Percentiles rank a stretch among this genome's conserved stretches.
Evolutionary conservation across 2,797 vertebrate genomes (phyloP).

Genomic region (Ctenochaetus hawaiiensis): DNA sequence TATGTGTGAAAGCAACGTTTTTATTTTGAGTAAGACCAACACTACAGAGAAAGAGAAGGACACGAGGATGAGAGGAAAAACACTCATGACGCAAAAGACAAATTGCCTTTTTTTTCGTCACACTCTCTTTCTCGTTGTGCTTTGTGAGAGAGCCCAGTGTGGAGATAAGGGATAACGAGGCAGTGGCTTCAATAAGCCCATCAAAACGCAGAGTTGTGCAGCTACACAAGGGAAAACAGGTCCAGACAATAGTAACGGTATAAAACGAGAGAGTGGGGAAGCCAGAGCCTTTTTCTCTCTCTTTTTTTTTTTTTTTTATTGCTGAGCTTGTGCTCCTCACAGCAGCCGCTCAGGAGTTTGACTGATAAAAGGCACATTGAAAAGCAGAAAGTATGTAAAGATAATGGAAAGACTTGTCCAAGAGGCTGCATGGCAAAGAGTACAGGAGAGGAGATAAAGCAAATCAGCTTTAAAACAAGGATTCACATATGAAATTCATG

Average conservation of each 20-base stretch:
- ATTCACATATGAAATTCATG: constrained; percentile 15
- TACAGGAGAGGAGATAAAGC: constrained; percentile 16
- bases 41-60: constrained; percentile 2
- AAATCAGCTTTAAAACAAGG: constrained; percentile 29
- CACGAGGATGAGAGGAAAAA: constrained; percentile 20
- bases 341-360: constrained; percentile 38
- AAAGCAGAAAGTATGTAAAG: constrained; percentile 39
- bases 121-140: constrained; percentile 25
- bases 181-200: constrained; percentile 63
- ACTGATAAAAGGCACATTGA: constrained; percentile 58
- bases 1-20: background rate
- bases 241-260: constrained; percentile 60
- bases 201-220: constrained; percentile 59
- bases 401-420: constrained; percentile 48
- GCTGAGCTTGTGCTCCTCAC: constrained; percentile 54
- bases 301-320: constrained; percentile 31
- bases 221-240: constrained; percentile 62
- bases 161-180: constrained; percentile 71
- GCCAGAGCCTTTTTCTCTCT: constrained; percentile 21
- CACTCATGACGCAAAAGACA: constrained; percentile 18
- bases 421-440: constrained; percentile 21
- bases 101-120: constrained; percentile 31
- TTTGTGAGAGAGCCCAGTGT: constrained; percentile 55
- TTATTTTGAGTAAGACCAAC: constrained; percentile 11
- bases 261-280: constrained; percentile 42